Evolutionary conservation across 64 coral and sea anemone species (phyloP), one percentile per base, ranked within the genome.

Genomic region (Orbicella faveolata): DNA sequence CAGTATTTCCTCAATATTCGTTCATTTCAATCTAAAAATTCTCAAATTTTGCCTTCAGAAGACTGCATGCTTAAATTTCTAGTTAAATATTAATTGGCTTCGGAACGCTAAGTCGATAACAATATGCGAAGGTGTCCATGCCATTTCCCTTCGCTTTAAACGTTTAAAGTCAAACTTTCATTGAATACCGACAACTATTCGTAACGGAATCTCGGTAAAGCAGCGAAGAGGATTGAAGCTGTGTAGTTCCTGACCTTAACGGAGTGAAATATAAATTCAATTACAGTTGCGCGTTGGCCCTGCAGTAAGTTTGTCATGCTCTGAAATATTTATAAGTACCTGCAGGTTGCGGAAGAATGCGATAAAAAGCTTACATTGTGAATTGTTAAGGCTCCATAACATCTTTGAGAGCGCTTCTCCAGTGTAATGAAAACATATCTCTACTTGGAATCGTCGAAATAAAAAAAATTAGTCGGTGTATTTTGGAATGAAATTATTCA

Each of bases 11-110:
- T 11, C 36, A 9, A 12, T 25, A 44, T 16, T 52, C 9, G 67
- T 21, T 70, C 7, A 23, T 26, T 70, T 25, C 21, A 70, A 6
- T 25, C n/a, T 11, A 70, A 34, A 55, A 19, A 33, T 81, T 9
- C 9, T 8, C 25, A 30, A 41, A 26, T 23, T 30, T 30, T 52
- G 67, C 21, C 68, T 11, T 85, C 26, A 52, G 36, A 37, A 73
- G 23, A 85, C 26, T 52, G 36, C 21, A 52, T 30, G 21, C 35
- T 52, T 19, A 73, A 72, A 53, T 70, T 72, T 39, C 36, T 85
- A 72, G 64, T 85, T 85, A 85, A 85, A 85, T 85, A 85, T 85
- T 85, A 85, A 85, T 85, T 85, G 65, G 63, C 82, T 85, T 73
- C 65, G 39, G 36, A 85, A 85, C 65, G 65, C 82, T 85, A 83